A percentile compares a stretch with the other conserved stretches of the same genome.
phyloP scores from a whole-genome alignment of 2,888 invertebrate species.

The Dryocosmus kuriphilus region DNA sequence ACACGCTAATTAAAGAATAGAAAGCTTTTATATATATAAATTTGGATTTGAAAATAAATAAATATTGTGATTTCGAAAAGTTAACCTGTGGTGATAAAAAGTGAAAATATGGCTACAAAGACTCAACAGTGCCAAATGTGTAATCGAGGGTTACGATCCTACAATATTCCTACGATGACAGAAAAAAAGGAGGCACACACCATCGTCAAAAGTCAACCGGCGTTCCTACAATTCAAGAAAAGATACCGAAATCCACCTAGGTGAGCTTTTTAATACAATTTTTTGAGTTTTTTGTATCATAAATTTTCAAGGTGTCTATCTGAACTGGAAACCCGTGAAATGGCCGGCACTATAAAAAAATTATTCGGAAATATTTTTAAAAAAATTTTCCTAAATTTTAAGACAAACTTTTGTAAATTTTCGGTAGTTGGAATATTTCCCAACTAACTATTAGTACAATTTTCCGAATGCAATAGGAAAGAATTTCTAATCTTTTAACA shows the following conservation, averaged over 20 bases:
- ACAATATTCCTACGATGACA: conserved; percentile 64
- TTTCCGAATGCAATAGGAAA: too few relatives aligned
- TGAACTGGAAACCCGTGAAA: too few relatives aligned
- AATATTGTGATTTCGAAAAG: background rate
- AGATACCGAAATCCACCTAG: conserved; percentile 64
- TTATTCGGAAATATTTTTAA: too few relatives aligned
- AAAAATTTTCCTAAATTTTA: too few relatives aligned
- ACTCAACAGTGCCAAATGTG: conserved; percentile 72
- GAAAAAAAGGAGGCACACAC: conserved; percentile 65
- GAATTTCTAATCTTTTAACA: too few relatives aligned
- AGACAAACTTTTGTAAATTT: too few relatives aligned
- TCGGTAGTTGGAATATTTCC: too few relatives aligned
- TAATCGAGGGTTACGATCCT: conserved; percentile 67
- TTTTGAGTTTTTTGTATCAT: too few relatives aligned
- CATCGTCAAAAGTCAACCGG: conserved; percentile 70
- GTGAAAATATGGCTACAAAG: conserved; percentile 65
- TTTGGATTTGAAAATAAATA: background rate
- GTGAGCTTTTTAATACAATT: conserved; percentile 52
- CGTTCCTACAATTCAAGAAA: conserved; percentile 70
- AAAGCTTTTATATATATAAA: background rate
- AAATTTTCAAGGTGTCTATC: too few relatives aligned
- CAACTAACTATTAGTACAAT: too few relatives aligned
- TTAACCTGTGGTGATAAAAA: background rate
- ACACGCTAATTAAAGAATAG: background rate
- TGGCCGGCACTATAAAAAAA: too few relatives aligned